Conservation (phyloP, 2,113 vertebrate genomes). For the Lepus timidus region DNA sequence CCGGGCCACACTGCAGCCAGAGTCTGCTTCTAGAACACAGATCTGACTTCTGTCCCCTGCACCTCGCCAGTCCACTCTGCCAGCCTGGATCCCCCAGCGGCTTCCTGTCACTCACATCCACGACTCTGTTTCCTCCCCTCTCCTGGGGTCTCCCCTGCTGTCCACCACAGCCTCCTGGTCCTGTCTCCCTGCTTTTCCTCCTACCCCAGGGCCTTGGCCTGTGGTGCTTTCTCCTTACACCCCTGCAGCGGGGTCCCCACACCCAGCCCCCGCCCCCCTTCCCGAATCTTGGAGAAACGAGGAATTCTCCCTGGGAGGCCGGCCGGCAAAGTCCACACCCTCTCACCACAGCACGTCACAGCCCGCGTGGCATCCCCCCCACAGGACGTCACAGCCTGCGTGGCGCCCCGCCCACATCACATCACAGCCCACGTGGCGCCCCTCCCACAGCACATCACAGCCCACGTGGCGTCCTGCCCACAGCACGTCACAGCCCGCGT, state of each 20-base stretch:
- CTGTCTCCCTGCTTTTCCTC: background rate
- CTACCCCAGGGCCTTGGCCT: background rate
- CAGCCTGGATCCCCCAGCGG: background rate
- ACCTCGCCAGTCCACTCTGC: accelerated
- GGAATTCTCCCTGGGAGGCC: background rate
- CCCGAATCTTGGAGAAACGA: background rate
- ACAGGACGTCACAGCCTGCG: too few species aligned
- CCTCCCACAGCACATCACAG: too few species aligned
- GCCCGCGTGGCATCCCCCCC: too few species aligned
- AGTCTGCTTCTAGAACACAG: background rate
- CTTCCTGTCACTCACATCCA: background rate
- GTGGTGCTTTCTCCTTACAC: background rate
- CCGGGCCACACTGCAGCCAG: background rate
- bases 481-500: too few species aligned
- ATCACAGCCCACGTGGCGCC: background rate
- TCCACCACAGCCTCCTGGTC: background rate
- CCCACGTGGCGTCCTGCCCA: too few species aligned
- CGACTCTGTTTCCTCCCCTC: background rate
- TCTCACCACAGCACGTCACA: background rate
- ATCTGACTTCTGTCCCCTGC: background rate
- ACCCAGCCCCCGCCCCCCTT: too few species aligned
- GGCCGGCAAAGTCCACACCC: background rate
- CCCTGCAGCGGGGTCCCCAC: background rate
- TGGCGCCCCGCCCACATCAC: too few species aligned
- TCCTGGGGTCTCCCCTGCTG: background rate